Evolutionary conservation across 1,140 invertebrate species (phyloP), one percentile per base, ranked within the genome.

Genomic region (Zaprionus capensis): DNA sequence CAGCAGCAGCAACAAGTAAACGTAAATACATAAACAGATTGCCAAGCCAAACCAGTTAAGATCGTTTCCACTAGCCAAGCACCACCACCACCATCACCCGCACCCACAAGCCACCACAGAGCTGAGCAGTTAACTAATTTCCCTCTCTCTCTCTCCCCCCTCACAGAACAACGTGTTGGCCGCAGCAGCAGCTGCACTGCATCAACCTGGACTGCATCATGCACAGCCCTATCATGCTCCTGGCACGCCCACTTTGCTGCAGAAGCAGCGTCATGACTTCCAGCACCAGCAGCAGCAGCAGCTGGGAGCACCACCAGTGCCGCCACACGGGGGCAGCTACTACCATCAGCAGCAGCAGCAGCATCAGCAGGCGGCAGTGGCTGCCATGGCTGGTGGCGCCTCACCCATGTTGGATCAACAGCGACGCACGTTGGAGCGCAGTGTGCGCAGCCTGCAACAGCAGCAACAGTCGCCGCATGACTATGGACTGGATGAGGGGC

Each of bases 191-290:
- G 79, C 71, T 2, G 79, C 79, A 12, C 36, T 88, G 49, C 87
- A 91, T 55, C 87, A 91, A 53, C 75, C 81, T 3, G 91, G 91
- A 11, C 64, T 92, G 67, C 91, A 92, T 56, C 91, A 92, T 63
- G 91, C 91, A 28, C 91, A 92, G 68, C 91, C 91, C 4, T 92
- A 92, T 62, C 88, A 91, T 65, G 69, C 92, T 14, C 91, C 87
- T 14, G 82, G 78, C 6, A 85, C 88, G 22, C 82, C 87, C 28
- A 92, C 90, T 0, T 28, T 92, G 49, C 22, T 86, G 12, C 87
- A 86, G 57, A 92, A 92, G 5, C 46, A 3, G 20, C 46, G 15
- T 34, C 71, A 82, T 34, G 83, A 85, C 17, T 85, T 77, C n/a
- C 90, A 91, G 44, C 80, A 82, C 46, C 80, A 76, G 46, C 80